These are phyloP conservation scores for Alligator sinensis DNA, from an alignment of 2,113 vertebrate genomes.

Conservation along the genomic window DNA sequence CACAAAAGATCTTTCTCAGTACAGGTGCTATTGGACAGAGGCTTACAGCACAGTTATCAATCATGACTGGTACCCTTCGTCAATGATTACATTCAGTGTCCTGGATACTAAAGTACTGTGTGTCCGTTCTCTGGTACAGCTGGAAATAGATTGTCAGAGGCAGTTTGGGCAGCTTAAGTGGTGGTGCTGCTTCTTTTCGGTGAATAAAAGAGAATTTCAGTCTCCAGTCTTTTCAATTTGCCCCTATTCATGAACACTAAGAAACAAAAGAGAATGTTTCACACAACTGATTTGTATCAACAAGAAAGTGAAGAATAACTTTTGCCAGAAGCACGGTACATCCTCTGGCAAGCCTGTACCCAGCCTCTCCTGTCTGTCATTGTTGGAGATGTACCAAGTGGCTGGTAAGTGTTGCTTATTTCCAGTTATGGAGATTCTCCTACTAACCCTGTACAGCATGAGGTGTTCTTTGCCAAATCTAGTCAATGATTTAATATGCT, in stretches of 20 bases:
- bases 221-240: neutral
- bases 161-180: neutral
- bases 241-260: neutral
- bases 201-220: neutral
- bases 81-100: neutral
- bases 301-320: neutral
- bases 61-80: neutral
- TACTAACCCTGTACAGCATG: slow-evolving; percentile 17
- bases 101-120: neutral
- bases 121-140: neutral
- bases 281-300: neutral
- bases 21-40: neutral
- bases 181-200: neutral
- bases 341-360: neutral
- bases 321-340: neutral
- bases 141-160: neutral
- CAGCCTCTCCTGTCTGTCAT: slow-evolving; percentile 41
- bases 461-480: slow-evolving; percentile 45
- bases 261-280: slow-evolving; percentile 21
- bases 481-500: slow-evolving; percentile 1
- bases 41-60: neutral
- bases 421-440: slow-evolving; percentile 58
- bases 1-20: neutral
- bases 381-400: slow-evolving; percentile 54
- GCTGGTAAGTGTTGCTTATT: slow-evolving; percentile 43